Conservation (phyloP, 2,888 invertebrate species). For the Entomobrya proxima region DNA sequence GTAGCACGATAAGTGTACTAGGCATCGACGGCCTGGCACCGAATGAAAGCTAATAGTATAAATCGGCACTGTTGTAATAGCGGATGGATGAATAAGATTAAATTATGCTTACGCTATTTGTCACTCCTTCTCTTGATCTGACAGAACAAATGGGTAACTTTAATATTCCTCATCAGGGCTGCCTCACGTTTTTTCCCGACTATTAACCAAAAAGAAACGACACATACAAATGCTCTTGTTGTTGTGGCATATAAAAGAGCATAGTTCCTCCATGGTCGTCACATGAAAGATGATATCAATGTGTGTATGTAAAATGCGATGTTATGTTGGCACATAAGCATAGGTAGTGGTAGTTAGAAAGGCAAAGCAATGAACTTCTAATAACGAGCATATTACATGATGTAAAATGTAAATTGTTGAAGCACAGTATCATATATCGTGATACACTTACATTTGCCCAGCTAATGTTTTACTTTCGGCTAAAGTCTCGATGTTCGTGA, state of each 20-base stretch:
- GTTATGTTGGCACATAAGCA: not conserved
- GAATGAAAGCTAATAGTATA: not conserved
- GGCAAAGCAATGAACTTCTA: not conserved
- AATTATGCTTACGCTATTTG: slow-evolving; percentile 39
- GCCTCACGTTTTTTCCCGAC: slow-evolving; percentile 27
- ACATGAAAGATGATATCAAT: not conserved
- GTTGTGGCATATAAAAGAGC: not conserved
- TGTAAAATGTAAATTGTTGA: not conserved
- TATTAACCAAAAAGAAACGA: slow-evolving; percentile 2
- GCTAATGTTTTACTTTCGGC: not conserved
- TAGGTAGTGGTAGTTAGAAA: not conserved
- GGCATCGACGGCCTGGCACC: not conserved
- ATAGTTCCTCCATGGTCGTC: not conserved
- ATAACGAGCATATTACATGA: slow-evolving; percentile 15
- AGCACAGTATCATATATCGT: slow-evolving; percentile 9
- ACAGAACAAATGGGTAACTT: slow-evolving; percentile 39
- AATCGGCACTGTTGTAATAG: not conserved
- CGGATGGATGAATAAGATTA: slow-evolving; percentile 30
- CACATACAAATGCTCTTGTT: not conserved
- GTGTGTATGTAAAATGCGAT: not conserved
- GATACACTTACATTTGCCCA: not conserved
- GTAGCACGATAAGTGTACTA: slow-evolving; percentile 16
- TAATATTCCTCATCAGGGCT: slow-evolving; percentile 11
- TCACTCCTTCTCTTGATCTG: slow-evolving; percentile 24
- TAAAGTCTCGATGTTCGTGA: slow-evolving; percentile 26